Evolutionary conservation across 1,140 invertebrate genomes (phyloP), one percentile per base, ranked within the genome.

Genomic region (Calephelis nemesis): DNA sequence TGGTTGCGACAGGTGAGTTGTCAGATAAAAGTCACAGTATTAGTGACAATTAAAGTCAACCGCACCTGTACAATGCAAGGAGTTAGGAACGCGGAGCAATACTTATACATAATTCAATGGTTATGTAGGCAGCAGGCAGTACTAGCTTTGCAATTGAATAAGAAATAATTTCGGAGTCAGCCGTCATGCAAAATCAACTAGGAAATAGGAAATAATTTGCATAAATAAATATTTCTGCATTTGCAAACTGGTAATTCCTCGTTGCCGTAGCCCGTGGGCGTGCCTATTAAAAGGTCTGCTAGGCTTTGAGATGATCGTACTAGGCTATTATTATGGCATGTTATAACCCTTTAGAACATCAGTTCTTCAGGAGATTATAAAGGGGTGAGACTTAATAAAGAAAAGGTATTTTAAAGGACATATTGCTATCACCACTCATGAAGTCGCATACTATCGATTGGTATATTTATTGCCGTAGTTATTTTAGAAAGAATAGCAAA

Each of bases 301-400:
- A 63, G 67, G 62, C 67, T 68, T 63, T 69, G 58, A 67, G 64
- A 69, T 48, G 58, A 62, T 69, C 47, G 13, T 42, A 66, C 68
- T 13, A 71, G 15, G 58, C 68, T 67, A 67, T 69, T 69, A 73
- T 73, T 73, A 73, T 69, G 63, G 71, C 30, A 69, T 67, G 58
- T 62, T 73, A 73, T 73, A 69, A 69, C 63, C 50, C 65, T 45
- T 12, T 67, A 60, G 65, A 67, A 30, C 65, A 67, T 67, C 42
- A 54, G 52, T 13, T 60, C 40, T 58, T 52, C 11, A 60, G 11
- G n/a, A 39, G 54, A 12, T 39, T 11, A 19, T 7, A 60, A 1
- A n/a, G 10, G 39, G 30, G 2, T 39, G 30, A 39, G 11, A 40
- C 9, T 58, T 60, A 1, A 40, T n/a, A n/a, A 7, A 60, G 42